A percentile compares a stretch with the other conserved stretches of the same genome.
These are phyloP conservation scores for Icerya purchasi DNA, from an alignment of 2,888 invertebrate species.

Conservation along the genomic window DNA sequence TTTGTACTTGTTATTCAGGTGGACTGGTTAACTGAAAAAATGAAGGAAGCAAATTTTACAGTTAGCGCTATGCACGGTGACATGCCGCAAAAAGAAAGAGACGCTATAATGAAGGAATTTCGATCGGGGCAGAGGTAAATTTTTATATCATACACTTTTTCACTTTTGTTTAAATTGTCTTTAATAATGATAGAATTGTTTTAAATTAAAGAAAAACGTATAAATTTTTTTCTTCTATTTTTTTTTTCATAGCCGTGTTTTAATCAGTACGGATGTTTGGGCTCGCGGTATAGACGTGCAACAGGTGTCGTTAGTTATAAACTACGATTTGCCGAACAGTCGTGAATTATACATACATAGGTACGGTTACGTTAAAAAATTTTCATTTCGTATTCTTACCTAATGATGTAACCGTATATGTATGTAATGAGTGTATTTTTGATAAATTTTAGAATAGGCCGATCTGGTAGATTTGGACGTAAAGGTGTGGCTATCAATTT, in stretches of 20 bases:
- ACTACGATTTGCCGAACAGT: constrained; percentile 97
- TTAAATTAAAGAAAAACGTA: too few species aligned
- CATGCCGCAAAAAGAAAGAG: constrained; percentile 94
- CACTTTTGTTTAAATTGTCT: background rate
- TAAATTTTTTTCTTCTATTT: too few species aligned
- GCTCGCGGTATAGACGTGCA: constrained; percentile 98
- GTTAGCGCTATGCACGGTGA: constrained; percentile 98
- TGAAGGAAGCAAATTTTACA: constrained; percentile 96
- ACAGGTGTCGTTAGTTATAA: constrained; percentile 96
- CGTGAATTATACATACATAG: constrained; percentile 97
- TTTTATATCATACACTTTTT: constrained; percentile 6
- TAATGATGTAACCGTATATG: too few species aligned
- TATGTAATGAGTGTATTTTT: too few species aligned
- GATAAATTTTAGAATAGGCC: constrained; percentile 52
- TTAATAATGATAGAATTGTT: background rate
- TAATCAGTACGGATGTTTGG: constrained; percentile 99
- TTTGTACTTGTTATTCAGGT: too few species aligned
- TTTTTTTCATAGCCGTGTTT: constrained; percentile 49
- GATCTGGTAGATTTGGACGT: constrained; percentile 91
- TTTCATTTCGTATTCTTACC: too few species aligned
- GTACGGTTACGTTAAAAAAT: too few species aligned
- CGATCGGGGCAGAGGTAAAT: constrained; percentile 64
- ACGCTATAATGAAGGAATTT: constrained; percentile 98
- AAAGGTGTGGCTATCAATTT: constrained; percentile 99
- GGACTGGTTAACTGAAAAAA: constrained; percentile 98